A percentile compares a stretch with the other conserved stretches of the same genome.
phyloP scores from a whole-genome alignment of 2,797 vertebrate species.

The Dryobates pubescens region DNA sequence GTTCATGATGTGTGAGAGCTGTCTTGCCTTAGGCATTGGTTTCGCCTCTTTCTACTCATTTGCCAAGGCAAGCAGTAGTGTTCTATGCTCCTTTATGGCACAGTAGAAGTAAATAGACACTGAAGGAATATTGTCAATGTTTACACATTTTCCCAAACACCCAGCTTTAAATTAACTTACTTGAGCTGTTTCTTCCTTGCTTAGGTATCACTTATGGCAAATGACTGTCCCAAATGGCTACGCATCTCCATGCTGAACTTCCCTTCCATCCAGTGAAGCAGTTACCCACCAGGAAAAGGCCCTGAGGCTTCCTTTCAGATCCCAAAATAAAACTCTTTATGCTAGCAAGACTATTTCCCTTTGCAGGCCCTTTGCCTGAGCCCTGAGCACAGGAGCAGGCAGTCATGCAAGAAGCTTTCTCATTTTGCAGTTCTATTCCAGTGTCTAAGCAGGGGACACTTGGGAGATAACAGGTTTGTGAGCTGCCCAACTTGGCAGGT shows the following conservation, averaged over 20 bases:
- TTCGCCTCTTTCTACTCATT: not conserved
- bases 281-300: not conserved
- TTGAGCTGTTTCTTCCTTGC: not conserved
- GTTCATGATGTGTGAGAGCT: not conserved
- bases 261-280: not conserved
- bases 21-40: not conserved
- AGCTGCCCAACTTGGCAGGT: not conserved
- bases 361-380: constrained; percentile 55
- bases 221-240: not conserved
- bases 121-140: not conserved
- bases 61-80: not conserved
- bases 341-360: constrained; percentile 42
- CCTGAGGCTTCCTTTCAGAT: constrained; percentile 31
- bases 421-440: not conserved
- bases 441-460: not conserved
- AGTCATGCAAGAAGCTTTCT: not conserved
- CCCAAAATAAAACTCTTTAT: constrained; percentile 42
- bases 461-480: not conserved
- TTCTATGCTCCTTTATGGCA: not conserved
- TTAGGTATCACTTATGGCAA: not conserved
- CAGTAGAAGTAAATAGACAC: not conserved
- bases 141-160: not conserved
- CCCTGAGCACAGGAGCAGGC: not conserved
- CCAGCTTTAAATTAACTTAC: not conserved
- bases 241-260: not conserved